A percentile compares a stretch with the other conserved stretches of the same genome.
These are phyloP conservation scores for Leptoteleia sp. DNA, from an alignment of 1,140 invertebrate species.

Conservation along the genomic window DNA sequence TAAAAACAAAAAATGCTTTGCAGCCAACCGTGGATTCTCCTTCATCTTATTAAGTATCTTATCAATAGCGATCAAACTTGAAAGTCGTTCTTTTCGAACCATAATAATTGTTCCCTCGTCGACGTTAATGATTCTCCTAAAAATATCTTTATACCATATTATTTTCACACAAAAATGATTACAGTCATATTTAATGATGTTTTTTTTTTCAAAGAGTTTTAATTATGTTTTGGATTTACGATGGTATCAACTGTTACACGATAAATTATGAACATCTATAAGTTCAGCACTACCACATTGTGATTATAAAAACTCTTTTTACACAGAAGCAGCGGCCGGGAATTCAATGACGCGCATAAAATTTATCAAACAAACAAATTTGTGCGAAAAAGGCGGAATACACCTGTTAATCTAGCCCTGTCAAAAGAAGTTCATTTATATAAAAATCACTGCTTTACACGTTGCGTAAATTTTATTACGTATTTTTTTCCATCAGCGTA, in stretches of 20 bases:
- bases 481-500: conserved; percentile 31
- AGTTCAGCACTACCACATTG: conserved; percentile 20
- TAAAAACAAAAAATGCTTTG: too few species aligned
- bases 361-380: conserved; percentile 25
- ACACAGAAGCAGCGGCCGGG: background rate
- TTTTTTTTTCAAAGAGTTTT: conserved; percentile 32
- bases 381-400: conserved; percentile 5
- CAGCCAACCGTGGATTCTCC: too few species aligned
- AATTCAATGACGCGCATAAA: conserved; percentile 18
- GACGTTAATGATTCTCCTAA: conserved; percentile 9
- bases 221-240: conserved; percentile 44
- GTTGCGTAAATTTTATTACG: conserved; percentile 21
- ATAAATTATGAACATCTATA: conserved; percentile 39
- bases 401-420: conserved; percentile 5
- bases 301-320: conserved; percentile 19
- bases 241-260: conserved; percentile 44
- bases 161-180: conserved; percentile 14
- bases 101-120: background rate
- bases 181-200: conserved; percentile 21
- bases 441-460: conserved; percentile 12
- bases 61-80: too few species aligned
- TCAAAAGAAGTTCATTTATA: conserved; percentile 6
- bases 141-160: conserved; percentile 17
- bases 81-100: too few species aligned
- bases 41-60: too few species aligned